Evolutionary conservation across 2,113 vertebrate genomes (phyloP).

Genomic region (Syngnathoides biaculeatus): DNA sequence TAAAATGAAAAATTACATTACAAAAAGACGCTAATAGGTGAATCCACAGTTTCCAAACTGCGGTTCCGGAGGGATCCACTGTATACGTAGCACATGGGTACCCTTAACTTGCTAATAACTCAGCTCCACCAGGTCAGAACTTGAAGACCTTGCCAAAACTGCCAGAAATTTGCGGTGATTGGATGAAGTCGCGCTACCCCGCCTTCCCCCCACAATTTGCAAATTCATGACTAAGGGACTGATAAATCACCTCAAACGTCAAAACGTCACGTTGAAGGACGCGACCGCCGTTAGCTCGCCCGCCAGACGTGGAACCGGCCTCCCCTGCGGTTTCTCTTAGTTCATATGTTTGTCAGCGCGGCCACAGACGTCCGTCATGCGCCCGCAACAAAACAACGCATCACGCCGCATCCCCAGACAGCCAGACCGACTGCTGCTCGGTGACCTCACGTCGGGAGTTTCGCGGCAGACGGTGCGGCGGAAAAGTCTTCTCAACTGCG

Average conservation of each 20-base stretch:
- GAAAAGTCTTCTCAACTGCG: slow-evolving; percentile 18
- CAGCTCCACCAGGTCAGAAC: too few species aligned
- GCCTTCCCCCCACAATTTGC: too few species aligned
- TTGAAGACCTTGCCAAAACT: too few species aligned
- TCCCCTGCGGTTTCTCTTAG: background rate
- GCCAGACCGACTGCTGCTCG: slow-evolving; percentile 45
- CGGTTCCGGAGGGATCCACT: too few species aligned
- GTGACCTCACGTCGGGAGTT: slow-evolving; percentile 55
- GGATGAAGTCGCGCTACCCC: too few species aligned
- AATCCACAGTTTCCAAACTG: too few species aligned
- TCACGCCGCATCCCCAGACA: slow-evolving; percentile 1
- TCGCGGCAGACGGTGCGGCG: slow-evolving; percentile 29
- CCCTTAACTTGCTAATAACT: too few species aligned
- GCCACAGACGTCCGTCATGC: slow-evolving; percentile 1
- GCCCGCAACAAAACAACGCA: slow-evolving; percentile 27
- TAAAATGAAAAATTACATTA: too few species aligned
- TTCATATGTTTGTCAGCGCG: background rate
- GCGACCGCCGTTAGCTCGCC: background rate
- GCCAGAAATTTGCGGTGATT: too few species aligned
- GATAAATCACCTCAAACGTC: background rate
- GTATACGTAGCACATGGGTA: too few species aligned
- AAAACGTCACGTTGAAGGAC: background rate
- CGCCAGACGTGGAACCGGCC: background rate
- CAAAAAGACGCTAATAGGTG: too few species aligned
- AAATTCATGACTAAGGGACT: background rate